Base-by-base conservation (phyloP, 2,797 vertebrate species). In the Decapterus maruadsi region DNA sequence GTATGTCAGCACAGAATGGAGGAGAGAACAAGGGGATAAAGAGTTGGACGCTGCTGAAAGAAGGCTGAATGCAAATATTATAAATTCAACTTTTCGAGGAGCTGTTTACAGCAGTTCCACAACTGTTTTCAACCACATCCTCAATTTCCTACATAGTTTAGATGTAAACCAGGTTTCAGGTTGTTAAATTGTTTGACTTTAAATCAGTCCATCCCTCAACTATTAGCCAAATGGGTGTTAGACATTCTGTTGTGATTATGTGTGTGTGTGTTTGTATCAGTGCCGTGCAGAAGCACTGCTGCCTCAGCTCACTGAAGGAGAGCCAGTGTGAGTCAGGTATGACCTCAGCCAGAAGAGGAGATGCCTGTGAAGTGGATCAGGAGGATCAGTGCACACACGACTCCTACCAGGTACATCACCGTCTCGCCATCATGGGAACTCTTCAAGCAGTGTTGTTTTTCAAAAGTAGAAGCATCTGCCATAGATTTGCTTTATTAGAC, bases 221-320 rank as follows among this genome's bases (percentile, higher is more conserved):
- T 42, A 42, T 42, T 42, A 1, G 12, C 40, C 40, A 42, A 4
- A 42, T 42, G 11, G 40, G 40, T 42, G 40, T 42, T 42, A 42
- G 40, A 40, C 38, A 40, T 40, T 40, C 38, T 9, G 38, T 40
- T 40, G 38, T 40, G 10, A 40, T 55, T 38, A 4, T 34, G 40
- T 13, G 40, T 12, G 42, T 43, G 42, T 48, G 19, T 48, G 19
- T 43, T 13, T 43, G 42, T 19, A 71, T 29, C 79, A 99, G 98
- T 85, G 85, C 95, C 22, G 94, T 95, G 42, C 95, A 96, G 94
- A 94, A 93, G 87, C 97, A 98, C 87, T 99, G 98, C 78, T 99
- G 98, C 0, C 11, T 91, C 34, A 95, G 95, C 22, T 92, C 95
- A 6, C 59, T 97, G 61, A 93, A 94, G 89, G 96, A 97, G 82